Conservation (phyloP, 64 coral and sea anemone species). For the Porites australiensis region DNA sequence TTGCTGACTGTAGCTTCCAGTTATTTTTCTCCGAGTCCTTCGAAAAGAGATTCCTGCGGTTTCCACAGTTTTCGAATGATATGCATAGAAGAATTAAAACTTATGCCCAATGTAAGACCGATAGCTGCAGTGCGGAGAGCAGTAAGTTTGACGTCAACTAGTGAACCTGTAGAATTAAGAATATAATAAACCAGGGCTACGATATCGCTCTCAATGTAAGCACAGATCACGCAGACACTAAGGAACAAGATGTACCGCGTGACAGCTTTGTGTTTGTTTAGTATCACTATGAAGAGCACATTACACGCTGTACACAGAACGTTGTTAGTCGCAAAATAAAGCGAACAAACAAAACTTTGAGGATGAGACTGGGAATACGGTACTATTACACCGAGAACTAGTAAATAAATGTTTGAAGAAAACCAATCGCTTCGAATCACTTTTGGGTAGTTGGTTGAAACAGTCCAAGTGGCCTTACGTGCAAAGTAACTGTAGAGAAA, state of each 20-base stretch:
- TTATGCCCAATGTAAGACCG: slow-evolving; percentile 16
- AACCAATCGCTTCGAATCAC: neutral
- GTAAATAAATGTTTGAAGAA: too few relatives aligned
- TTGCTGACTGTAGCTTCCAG: neutral
- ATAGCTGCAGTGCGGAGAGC: slow-evolving; percentile 49
- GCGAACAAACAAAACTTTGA: too few relatives aligned
- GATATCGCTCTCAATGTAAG: slow-evolving; percentile 47
- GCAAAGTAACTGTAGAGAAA: neutral
- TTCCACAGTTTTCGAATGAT: slow-evolving; percentile 43
- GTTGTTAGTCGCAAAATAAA: neutral
- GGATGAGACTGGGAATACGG: neutral
- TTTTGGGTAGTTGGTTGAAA: neutral
- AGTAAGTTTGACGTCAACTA: slow-evolving; percentile 35
- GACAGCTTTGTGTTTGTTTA: neutral
- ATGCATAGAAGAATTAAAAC: slow-evolving; percentile 54
- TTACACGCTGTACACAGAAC: neutral
- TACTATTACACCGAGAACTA: neutral
- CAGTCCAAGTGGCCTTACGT: neutral
- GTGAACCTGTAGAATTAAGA: slow-evolving; percentile 21
- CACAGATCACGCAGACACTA: slow-evolving; percentile 53
- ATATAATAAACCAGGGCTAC: slow-evolving; percentile 33
- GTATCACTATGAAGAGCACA: slow-evolving; percentile 4
- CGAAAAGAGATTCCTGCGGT: neutral
- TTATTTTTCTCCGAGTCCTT: neutral
- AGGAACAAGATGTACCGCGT: slow-evolving; percentile 48